A percentile compares a stretch with the other conserved stretches of the same genome.
Evolutionary conservation across 1,140 invertebrate genomes (phyloP).

Genomic region (Microplitis mediator): DNA sequence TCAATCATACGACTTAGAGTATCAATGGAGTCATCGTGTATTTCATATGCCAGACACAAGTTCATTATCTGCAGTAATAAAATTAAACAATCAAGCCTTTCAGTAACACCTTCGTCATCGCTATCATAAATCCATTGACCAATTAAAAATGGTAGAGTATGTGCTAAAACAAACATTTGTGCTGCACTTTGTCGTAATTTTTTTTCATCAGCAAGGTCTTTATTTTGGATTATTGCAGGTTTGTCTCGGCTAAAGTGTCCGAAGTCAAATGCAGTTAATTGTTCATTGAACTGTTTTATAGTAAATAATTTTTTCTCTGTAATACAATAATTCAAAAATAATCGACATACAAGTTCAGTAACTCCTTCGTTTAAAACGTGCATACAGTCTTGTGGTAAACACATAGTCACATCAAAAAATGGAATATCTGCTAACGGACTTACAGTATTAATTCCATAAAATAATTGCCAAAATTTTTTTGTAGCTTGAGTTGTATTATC

Average conservation of each 20-base stretch:
- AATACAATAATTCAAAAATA: conserved; percentile 24
- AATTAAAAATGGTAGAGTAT: conserved; percentile 26
- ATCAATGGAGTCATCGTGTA: conserved; percentile 16
- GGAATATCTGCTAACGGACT: conserved; percentile 24
- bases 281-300: conserved; percentile 32
- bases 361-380: conserved; percentile 37
- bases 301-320: conserved; percentile 20
- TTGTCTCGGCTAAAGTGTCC: conserved; percentile 28
- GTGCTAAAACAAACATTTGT: conserved; percentile 21
- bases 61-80: conserved; percentile 35
- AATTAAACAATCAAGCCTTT: conserved; percentile 17
- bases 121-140: conserved; percentile 18
- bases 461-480: conserved; percentile 24
- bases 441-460: conserved; percentile 29
- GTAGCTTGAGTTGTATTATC: background rate
- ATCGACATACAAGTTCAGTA: conserved; percentile 8
- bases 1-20: conserved; percentile 31
- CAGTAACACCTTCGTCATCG: conserved; percentile 13
- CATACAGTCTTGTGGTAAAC: conserved; percentile 39
- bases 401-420: conserved; percentile 29
- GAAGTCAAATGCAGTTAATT: conserved; percentile 32
- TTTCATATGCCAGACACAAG: conserved; percentile 33
- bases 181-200: conserved; percentile 15
- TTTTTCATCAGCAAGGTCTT: background rate
- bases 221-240: conserved; percentile 6